phyloP scores from a whole-genome alignment of 2,888 invertebrate genomes.

The Leucophenga maculata region DNA sequence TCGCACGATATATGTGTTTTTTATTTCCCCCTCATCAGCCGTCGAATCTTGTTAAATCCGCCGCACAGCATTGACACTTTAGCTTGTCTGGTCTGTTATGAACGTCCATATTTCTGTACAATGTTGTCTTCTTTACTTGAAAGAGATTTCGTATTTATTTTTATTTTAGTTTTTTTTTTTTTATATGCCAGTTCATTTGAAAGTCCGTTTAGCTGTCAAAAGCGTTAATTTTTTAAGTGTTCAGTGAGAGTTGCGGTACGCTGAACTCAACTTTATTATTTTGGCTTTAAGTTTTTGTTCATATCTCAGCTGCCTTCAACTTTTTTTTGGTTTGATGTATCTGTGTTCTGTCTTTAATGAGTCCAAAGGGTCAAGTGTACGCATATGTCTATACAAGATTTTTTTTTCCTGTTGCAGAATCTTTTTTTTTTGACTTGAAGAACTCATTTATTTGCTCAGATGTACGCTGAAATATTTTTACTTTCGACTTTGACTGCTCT shows the following conservation, averaged over 20 bases:
- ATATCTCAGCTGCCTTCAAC: conserved; percentile 24
- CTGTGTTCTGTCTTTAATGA: conserved; percentile 47
- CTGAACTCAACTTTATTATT: conserved; percentile 35
- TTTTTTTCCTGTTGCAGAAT: conserved; percentile 58
- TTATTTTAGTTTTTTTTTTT: conserved; percentile 31
- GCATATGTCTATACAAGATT: conserved; percentile 49
- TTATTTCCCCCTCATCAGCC: neutral
- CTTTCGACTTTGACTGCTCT: neutral
- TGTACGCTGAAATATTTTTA: neutral
- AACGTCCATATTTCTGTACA: neutral
- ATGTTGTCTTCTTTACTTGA: conserved; percentile 31
- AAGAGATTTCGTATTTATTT: neutral
- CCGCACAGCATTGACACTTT: conserved; percentile 61
- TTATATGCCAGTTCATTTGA: conserved; percentile 50
- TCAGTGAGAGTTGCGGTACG: conserved; percentile 57
- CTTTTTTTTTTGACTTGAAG: conserved; percentile 47
- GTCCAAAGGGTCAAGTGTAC: conserved; percentile 61
- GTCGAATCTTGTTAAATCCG: conserved; percentile 34
- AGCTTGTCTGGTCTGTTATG: conserved; percentile 24
- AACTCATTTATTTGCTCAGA: conserved; percentile 55
- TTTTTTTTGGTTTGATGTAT: conserved; percentile 31
- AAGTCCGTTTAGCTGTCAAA: conserved; percentile 65
- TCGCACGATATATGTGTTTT: conserved; percentile 4
- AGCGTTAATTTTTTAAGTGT: conserved; percentile 65
- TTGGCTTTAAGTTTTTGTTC: conserved; percentile 30